Base-by-base conservation (phyloP, 2,797 vertebrate species). In the Netta rufina region DNA sequence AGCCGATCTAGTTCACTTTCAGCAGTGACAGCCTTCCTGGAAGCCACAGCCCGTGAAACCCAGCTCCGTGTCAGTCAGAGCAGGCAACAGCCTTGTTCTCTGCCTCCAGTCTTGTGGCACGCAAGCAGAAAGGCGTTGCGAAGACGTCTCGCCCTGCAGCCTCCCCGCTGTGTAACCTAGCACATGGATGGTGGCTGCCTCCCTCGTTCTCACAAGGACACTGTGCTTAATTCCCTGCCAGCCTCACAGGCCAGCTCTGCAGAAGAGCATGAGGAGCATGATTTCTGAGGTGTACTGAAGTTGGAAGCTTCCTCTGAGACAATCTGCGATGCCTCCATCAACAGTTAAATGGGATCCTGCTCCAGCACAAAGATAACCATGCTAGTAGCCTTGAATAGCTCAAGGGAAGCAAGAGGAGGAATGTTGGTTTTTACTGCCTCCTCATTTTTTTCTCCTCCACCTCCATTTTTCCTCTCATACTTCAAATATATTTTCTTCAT, bases 21-120 rank as follows among this genome's bases (percentile, higher is more conserved):
- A 80, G 65, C 78, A 62, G 67, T 32, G 80, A 94, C 95, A 94
- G 91, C 53, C 88, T 96, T 90, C 72, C 74, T 95, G 84, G 67
- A 89, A 96, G 74, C 69, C 47, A 36, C 72, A 93, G 82, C 28
- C 76, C 67, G 30, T 70, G 78, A 91, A 94, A 84, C 39, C 58
- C 80, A 92, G 54, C 65, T 58, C 36, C 45, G 51, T 78, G 83
- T 87, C 79, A 89, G 75, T 75, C 82, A 87, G 89, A 91, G 62
- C 69, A 92, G 75, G 56, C 75, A 84, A 43, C 62, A 33, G 71
- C 77, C 77, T 82, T 22, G 38, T 53, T 85, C 92, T 49, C 49
- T 41, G 19, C 67, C 67, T 84, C 64, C 3, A 61, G 69, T 22
- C 85, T 74, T n/a, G 82, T 67, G 80, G 67, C 65, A 72, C 49